Evolutionary conservation across 2,797 vertebrate genomes (phyloP).

Genomic region (Anableps anableps): DNA sequence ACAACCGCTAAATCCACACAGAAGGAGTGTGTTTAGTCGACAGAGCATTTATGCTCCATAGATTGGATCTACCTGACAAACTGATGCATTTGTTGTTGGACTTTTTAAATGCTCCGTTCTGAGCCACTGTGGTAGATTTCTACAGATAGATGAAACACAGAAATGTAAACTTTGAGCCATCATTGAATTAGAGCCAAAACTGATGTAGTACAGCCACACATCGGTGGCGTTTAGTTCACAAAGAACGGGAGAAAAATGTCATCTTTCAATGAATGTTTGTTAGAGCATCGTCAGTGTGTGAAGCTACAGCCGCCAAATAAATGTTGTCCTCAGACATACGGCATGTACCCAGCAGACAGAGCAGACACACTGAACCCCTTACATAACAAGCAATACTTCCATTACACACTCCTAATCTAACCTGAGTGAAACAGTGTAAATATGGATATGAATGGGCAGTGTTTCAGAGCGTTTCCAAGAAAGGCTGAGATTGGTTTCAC

Average conservation of each 20-base stretch:
- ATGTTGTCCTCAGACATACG: not conserved
- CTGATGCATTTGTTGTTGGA: not conserved
- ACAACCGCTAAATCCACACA: not conserved
- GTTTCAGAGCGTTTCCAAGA: not conserved
- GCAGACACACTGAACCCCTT: not conserved
- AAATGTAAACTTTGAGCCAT: constrained; percentile 10
- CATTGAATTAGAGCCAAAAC: constrained; percentile 9
- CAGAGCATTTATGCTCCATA: constrained; percentile 35
- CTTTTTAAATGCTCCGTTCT: constrained; percentile 21
- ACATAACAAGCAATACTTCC: not conserved
- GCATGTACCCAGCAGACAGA: not conserved
- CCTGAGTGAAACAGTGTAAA: not conserved
- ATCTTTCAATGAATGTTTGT: not conserved
- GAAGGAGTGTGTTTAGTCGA: not conserved
- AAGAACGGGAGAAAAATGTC: not conserved
- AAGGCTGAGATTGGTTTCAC: not conserved
- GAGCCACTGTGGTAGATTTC: too few relatives aligned
- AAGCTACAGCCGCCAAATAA: not conserved
- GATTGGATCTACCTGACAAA: constrained; percentile 44
- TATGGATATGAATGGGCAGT: not conserved
- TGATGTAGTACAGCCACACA: constrained; percentile 26
- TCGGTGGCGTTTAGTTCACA: not conserved
- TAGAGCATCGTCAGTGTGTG: not conserved
- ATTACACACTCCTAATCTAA: not conserved
- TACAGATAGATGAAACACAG: not conserved